A percentile compares a stretch with the other conserved stretches of the same genome.
Conservation (phyloP, 2,888 invertebrate species). For the Melinaea menophilus region DNA sequence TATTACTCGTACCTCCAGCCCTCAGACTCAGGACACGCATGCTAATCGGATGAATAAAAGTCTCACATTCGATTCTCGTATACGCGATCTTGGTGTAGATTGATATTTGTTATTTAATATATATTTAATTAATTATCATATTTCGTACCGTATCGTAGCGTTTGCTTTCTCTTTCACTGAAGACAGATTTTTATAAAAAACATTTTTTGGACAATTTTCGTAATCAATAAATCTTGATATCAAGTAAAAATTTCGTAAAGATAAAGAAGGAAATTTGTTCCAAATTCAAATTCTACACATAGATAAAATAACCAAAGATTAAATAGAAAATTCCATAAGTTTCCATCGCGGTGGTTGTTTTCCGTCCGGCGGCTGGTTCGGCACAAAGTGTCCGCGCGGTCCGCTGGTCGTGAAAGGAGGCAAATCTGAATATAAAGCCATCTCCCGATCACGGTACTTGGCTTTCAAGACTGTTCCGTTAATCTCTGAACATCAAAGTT, state of each 20-base stretch:
- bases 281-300: too few species aligned
- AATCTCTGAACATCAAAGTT: not conserved
- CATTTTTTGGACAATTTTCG: too few species aligned
- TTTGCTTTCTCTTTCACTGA: too few species aligned
- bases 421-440: constrained; percentile 41
- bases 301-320: too few species aligned
- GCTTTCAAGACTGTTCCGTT: constrained; percentile 37
- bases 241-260: too few species aligned
- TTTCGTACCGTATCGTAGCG: too few species aligned
- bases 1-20: constrained; percentile 51
- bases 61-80: constrained; percentile 37
- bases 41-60: constrained; percentile 74
- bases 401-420: constrained; percentile 52
- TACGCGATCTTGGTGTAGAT: constrained; percentile 27
- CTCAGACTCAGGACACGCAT: constrained; percentile 68
- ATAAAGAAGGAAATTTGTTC: too few species aligned
- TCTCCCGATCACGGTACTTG: constrained; percentile 47
- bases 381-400: constrained; percentile 68
- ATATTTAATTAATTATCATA: too few species aligned
- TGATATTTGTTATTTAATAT: constrained; percentile 3
- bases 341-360: constrained; percentile 22
- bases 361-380: constrained; percentile 33
- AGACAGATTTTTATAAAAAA: too few species aligned
- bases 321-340: not conserved
- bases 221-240: too few species aligned